phyloP scores from a whole-genome alignment of 1,140 invertebrate species.

The Neodiprion virginianus region DNA sequence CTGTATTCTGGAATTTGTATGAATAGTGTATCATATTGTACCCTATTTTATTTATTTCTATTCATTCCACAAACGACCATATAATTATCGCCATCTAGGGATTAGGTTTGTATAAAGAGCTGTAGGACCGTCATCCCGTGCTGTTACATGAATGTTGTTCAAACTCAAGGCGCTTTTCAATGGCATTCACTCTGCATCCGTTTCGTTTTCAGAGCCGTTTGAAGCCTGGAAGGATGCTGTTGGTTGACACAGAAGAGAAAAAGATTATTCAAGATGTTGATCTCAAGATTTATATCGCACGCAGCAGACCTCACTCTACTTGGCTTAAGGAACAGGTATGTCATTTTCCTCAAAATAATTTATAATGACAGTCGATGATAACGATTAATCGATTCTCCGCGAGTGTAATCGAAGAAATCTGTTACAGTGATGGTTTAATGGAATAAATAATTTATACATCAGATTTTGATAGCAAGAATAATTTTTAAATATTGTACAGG shows the following conservation, averaged over 20 bases:
- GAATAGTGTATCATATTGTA: slow-evolving; percentile 39
- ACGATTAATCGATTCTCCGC: background rate
- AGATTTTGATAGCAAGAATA: background rate
- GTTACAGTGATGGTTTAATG: background rate
- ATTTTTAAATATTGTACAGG: background rate
- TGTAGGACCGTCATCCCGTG: slow-evolving; percentile 54
- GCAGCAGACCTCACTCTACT: slow-evolving; percentile 83
- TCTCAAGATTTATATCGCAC: slow-evolving; percentile 88
- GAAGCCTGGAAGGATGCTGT: slow-evolving; percentile 96
- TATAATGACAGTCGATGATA: background rate
- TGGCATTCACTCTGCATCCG: slow-evolving; percentile 38
- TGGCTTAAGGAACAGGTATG: slow-evolving; percentile 93
- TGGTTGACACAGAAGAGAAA: slow-evolving; percentile 94
- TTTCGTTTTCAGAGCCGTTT: slow-evolving; percentile 83
- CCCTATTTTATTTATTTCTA: slow-evolving; percentile 53
- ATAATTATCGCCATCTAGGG: slow-evolving; percentile 54
- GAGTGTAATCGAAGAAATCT: background rate
- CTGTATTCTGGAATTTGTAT: slow-evolving; percentile 34
- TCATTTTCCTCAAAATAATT: background rate
- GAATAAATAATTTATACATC: background rate
- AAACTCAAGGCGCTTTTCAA: slow-evolving; percentile 30
- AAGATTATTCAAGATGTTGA: slow-evolving; percentile 94
- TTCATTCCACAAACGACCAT: slow-evolving; percentile 51
- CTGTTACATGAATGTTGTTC: slow-evolving; percentile 48
- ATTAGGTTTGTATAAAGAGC: slow-evolving; percentile 57